Conservation (phyloP, 2,888 invertebrate species). For the Acanthosoma haemorrhoidale region DNA sequence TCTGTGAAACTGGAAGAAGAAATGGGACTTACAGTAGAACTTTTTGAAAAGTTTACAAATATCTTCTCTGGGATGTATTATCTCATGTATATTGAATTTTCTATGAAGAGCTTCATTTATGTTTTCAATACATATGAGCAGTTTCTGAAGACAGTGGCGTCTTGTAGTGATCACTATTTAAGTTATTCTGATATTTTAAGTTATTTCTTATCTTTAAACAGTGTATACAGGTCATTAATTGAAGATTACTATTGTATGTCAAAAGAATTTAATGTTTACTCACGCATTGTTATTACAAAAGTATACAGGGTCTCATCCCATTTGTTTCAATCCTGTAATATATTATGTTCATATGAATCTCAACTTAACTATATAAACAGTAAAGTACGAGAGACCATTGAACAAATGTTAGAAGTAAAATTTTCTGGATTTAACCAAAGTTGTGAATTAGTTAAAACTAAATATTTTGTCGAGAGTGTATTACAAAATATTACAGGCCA, state of each 20-base stretch:
- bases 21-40: neutral
- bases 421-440: neutral
- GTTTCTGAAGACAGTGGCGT: neutral
- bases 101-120: neutral
- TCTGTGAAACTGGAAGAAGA: neutral
- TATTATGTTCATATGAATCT: neutral
- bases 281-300: neutral
- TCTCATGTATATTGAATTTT: neutral
- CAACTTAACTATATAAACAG: neutral
- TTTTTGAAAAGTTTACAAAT: neutral
- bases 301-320: neutral
- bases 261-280: neutral
- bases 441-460: neutral
- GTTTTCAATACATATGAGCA: neutral
- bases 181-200: neutral
- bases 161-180: neutral
- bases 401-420: neutral
- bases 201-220: neutral
- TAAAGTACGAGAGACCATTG: neutral
- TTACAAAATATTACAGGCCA: neutral
- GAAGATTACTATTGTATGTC: neutral
- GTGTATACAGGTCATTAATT: neutral
- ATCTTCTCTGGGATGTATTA: neutral
- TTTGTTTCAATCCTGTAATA: neutral
- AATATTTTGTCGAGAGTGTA: neutral